Evolutionary conservation across 2,888 invertebrate species (phyloP), one percentile per base, ranked within the genome.

Genomic region (Seira sanloemensis): DNA sequence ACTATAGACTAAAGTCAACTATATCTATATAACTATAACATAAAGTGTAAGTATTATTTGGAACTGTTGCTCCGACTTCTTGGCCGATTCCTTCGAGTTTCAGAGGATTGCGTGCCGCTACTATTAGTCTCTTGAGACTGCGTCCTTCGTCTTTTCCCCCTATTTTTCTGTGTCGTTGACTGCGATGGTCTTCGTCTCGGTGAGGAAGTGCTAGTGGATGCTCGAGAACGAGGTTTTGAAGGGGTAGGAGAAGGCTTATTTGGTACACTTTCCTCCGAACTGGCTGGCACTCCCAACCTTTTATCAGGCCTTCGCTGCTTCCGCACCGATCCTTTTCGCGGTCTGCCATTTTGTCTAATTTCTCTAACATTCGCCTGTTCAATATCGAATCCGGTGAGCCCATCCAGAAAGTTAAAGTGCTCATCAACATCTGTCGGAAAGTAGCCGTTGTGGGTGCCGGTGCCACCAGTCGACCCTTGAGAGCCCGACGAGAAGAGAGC

Each of bases 361-460:
- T 77, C 67, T 77, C 77, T 19, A 0, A 77, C 76, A n/a, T 83
- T 83, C 21, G 81, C 85, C 27, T 82, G 74, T 37, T 72, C 81
- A 78, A 71, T 69, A 50, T 85, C 85, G 66, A 74, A 78, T 27
- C 73, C 50, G 37, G 77, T 26, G 16, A 80, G 26, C 18, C 80
- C 74, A 21, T 69, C 69, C 1, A 78, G 65, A 46, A 78, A 78
- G 27, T 75, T 68, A n/a, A 74, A 78, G 37, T 84, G 78, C 0
- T 80, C 26, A 26, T 27, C 1, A 12, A 58, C 58, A 21, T 82
- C 77, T 37, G 71, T 21, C 0, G 68, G 62, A n/a, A 23, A 81
- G 21, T 76, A 69, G 4, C 76, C 76, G 37, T 62, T 62, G 21
- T 62, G 46, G 46, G 1, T 0, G 16, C 9, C 66, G 18, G 37